Conservation (phyloP, 1,140 invertebrate genomes). For the Belonocnema kinseyi region DNA sequence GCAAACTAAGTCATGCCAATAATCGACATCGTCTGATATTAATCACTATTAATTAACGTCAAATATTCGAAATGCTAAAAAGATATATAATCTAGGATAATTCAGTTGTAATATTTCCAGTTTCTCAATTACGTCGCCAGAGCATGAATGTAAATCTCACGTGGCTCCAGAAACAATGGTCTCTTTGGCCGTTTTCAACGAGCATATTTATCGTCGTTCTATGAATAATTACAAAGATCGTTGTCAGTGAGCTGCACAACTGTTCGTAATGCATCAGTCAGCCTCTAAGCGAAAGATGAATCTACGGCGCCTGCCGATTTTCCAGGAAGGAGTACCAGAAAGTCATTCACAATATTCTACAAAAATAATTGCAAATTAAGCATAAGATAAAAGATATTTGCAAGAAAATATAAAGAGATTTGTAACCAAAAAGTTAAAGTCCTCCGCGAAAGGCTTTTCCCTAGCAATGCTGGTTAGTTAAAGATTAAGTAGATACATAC, state of each 20-base stretch:
- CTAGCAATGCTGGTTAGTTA: not conserved
- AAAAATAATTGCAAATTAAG: too few species aligned
- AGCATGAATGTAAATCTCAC: not conserved
- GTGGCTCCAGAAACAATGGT: not conserved
- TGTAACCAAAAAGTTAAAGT: not conserved
- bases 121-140: conserved; percentile 16
- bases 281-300: not conserved
- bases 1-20: too few species aligned
- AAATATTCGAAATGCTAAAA: too few species aligned
- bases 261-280: conserved; percentile 15
- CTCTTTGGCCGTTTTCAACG: not conserved
- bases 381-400: too few species aligned
- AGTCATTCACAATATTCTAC: too few species aligned
- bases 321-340: too few species aligned
- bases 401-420: not conserved
- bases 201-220: conserved; percentile 6
- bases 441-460: not conserved
- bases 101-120: not conserved
- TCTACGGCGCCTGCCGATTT: too few species aligned
- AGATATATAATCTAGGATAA: too few species aligned
- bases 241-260: conserved; percentile 13
- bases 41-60: too few species aligned
- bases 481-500: not conserved
- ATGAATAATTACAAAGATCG: conserved; percentile 12
- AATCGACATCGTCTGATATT: too few species aligned